Conservation (phyloP, 1,140 invertebrate genomes). For the Drosophila biarmipes region DNA sequence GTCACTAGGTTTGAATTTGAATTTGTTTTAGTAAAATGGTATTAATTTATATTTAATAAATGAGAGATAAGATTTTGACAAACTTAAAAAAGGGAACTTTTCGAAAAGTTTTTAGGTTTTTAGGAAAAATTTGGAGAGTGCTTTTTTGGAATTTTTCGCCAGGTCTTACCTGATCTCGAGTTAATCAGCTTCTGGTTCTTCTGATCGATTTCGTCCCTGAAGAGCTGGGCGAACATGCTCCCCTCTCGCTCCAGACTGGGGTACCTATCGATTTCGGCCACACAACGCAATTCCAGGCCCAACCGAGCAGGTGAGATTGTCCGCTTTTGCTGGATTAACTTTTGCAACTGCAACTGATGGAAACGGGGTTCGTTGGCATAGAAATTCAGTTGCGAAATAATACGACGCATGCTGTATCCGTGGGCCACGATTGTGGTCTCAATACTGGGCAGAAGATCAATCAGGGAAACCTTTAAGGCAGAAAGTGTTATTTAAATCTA, state of each 20-base stretch:
- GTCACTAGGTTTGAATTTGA: background rate
- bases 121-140: too few relatives aligned
- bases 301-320: slow-evolving; percentile 35
- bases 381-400: slow-evolving; percentile 76
- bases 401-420: slow-evolving; percentile 66
- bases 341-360: slow-evolving; percentile 52
- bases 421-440: slow-evolving; percentile 73
- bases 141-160: background rate
- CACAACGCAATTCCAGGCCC: slow-evolving; percentile 64
- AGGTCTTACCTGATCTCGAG: slow-evolving; percentile 58
- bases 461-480: slow-evolving; percentile 40
- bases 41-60: background rate
- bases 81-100: background rate
- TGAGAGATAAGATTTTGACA: too few relatives aligned
- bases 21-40: background rate
- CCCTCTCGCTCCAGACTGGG: slow-evolving; percentile 60
- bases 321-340: slow-evolving; percentile 44
- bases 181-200: slow-evolving; percentile 77
- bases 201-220: slow-evolving; percentile 64
- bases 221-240: slow-evolving; percentile 55
- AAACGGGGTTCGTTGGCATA: slow-evolving; percentile 75
- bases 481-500: background rate
- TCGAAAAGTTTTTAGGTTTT: background rate
- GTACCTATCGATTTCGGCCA: slow-evolving; percentile 72
- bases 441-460: slow-evolving; percentile 55